Base-by-base conservation (phyloP, 2,797 vertebrate genomes). In the Aulostomus chinensis region DNA sequence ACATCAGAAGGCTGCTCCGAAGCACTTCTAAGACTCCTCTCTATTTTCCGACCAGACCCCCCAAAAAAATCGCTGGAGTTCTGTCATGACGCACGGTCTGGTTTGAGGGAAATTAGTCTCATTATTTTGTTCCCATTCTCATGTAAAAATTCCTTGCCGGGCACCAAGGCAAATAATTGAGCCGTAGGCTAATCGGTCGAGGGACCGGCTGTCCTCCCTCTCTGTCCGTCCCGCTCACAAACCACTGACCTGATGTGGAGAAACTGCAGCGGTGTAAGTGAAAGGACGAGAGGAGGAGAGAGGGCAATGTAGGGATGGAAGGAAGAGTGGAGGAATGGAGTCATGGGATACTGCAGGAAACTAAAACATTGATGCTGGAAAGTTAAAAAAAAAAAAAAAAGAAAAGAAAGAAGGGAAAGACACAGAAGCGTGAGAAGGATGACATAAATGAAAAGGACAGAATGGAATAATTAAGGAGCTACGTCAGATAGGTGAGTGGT, bases 121-220 rank as follows among this genome's bases (percentile, higher is more conserved):
- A 73, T 81, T 73, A 71, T 67, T 70, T 61, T 58, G 31, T 64
- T 71, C 56, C 53, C 32, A 42, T 69, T 67, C 59, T 25, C 17
- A 57, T 61, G 49, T 55, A 21, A 53, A 29, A 65, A 46, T 45
- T 61, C 26, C 34, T 42, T 1, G 11, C 55, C 59, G 40, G 35
- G 30, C 13, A 45, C 37, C 4, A 49, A 55, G 18, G 41, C 37
- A 67, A 76, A 58, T 64, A 66, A 62, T 36, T 54, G 46, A 65
- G 52, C 56, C 30, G 29, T 9, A 12, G 26, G 32, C 41, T 58
- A 68, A 70, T 78, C 40, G 41, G 39, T 8, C 2, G 24, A 55
- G 29, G 13, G 41, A 33, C 47, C 22, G 35, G 16, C 3, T 61
- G 49, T 64, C 62, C 58, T 68, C 22, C 9, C 11, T 57, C 31